Evolutionary conservation across 2,888 invertebrate species (phyloP), one percentile per base, ranked within the genome.

Genomic region (Galerucella pusilla): DNA sequence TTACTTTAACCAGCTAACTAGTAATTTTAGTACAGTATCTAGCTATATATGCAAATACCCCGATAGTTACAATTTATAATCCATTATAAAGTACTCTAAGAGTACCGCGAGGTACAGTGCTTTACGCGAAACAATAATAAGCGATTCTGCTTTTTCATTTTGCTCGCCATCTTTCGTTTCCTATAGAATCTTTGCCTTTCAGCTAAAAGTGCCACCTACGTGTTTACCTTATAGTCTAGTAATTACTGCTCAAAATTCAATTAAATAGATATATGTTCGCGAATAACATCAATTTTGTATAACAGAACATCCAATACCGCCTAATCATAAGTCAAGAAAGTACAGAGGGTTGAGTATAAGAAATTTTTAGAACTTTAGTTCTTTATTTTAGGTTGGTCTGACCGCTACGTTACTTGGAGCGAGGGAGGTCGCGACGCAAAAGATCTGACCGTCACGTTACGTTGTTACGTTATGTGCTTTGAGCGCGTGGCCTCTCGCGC

Each of bases 11-110:
- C 42, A 5, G 10, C 71, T 68, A 75, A 52, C 72, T 77, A 61
- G 70, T 74, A 71, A 75, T 77, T 74, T 69, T 73, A 73, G 75
- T 74, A 77, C 73, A 69, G 57, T 72, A n/a, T 16, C 66, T 65
- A 25, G 49, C 59, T 71, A 71, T 66, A 67, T 80, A 78, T 78
- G 77, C 77, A 77, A 76, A 80, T 78, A 78, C 73, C 75, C 68
- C 66, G 77, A 77, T 77, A 67, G 77, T 77, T 69, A 75, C 80
- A 77, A 80, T 80, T 79, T 79, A 80, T 78, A 79, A 77, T 75
- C 77, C 77, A 80, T 80, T 79, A 79, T 78, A 78, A 80, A 78
- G 73, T 71, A 77, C 76, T 78, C 76, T 74, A 70, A 74, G 68
- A 71, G 73, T 74, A 66, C 79, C 73, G 68, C 42, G 49, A 76